These are phyloP conservation scores for Tricholauxania praeusta DNA, from an alignment of 2,888 invertebrate species.

Conservation along the genomic window DNA sequence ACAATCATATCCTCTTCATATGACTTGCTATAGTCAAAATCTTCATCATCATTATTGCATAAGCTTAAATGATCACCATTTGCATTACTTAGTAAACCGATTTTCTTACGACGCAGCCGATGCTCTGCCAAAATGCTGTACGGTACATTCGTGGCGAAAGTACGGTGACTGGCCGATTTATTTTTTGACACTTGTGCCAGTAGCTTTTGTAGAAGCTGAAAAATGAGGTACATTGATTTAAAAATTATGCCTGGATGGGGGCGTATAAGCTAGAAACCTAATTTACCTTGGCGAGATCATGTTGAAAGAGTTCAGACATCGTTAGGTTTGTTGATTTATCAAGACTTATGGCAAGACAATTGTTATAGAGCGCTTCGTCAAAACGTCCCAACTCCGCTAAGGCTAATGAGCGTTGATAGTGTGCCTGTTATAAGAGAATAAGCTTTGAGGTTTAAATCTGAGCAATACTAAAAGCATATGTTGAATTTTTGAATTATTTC, in stretches of 20 bases:
- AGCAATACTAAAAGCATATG: too few relatives aligned
- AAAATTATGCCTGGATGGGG: background rate
- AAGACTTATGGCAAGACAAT: conserved; percentile 70
- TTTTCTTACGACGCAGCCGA: conserved; percentile 50
- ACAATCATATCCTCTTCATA: conserved; percentile 53
- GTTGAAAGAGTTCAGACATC: conserved; percentile 65
- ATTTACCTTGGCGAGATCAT: conserved; percentile 67
- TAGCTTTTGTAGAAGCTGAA: conserved; percentile 64
- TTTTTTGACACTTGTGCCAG: conserved; percentile 63
- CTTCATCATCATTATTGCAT: conserved; percentile 52
- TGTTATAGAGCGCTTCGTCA: conserved; percentile 71
- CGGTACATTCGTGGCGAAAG: conserved; percentile 52
- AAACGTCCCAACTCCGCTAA: conserved; percentile 69
- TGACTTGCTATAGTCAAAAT: conserved; percentile 48
- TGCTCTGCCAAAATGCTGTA: conserved; percentile 52
- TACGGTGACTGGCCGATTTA: conserved; percentile 50
- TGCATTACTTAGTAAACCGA: conserved; percentile 49
- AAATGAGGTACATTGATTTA: background rate
- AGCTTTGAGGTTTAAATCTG: conserved; percentile 3
- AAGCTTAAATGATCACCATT: conserved; percentile 36
- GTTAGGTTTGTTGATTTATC: conserved; percentile 66
- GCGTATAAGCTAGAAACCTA: background rate
- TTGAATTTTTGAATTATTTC: too few relatives aligned
- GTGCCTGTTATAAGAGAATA: conserved; percentile 65
- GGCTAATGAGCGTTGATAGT: conserved; percentile 70